These are phyloP conservation scores for Fabriciana adippe DNA, from an alignment of 2,888 invertebrate genomes.

Conservation along the genomic window DNA sequence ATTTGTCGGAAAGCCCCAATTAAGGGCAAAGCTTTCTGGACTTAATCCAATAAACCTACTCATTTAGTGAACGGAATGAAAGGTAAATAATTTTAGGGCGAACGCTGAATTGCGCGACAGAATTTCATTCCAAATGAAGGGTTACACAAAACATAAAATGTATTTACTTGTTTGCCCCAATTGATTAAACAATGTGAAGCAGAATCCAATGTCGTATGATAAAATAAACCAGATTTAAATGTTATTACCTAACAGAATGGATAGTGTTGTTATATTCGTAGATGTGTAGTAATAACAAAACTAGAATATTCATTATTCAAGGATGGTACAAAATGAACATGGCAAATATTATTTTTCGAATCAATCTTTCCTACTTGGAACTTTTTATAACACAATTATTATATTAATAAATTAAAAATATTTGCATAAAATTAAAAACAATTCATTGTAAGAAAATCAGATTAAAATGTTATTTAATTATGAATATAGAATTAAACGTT, in stretches of 20 bases:
- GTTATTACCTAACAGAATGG: slow-evolving; percentile 45
- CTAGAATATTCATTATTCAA: no score
- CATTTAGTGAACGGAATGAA: slow-evolving; percentile 78
- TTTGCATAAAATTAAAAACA: no score
- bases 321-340: no score
- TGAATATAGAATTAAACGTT: no score
- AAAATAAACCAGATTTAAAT: slow-evolving; percentile 46
- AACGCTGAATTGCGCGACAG: slow-evolving; percentile 54
- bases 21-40: slow-evolving; percentile 79
- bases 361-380: no score
- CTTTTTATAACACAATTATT: no score
- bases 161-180: slow-evolving; percentile 48
- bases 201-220: slow-evolving; percentile 51
- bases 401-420: no score
- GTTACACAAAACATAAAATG: slow-evolving; percentile 45
- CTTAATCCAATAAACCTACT: slow-evolving; percentile 81
- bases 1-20: slow-evolving; percentile 80
- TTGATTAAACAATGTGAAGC: slow-evolving; percentile 53
- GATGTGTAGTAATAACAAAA: no score
- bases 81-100: slow-evolving; percentile 77
- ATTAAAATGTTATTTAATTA: no score
- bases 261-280: slow-evolving; percentile 1
- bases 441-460: no score
- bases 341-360: no score
- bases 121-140: slow-evolving; percentile 56